Conservation (phyloP, 64 coral and sea anemone genomes). For the Pocillopora damicornis region DNA sequence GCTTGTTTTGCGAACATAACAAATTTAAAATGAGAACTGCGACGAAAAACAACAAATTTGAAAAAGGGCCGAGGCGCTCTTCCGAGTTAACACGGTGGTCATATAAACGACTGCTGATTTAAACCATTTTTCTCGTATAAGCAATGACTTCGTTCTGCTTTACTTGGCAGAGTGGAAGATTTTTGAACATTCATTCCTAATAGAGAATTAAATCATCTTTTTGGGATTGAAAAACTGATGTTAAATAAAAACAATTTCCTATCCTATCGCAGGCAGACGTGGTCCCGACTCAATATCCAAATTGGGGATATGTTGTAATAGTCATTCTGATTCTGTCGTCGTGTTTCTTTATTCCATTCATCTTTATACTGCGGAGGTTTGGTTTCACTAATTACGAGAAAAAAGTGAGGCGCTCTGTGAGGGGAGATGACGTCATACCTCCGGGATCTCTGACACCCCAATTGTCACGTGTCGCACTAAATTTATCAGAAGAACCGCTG, state of each 20-base stretch:
- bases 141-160: no score
- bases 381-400: constrained; percentile 50
- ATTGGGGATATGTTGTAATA: constrained; percentile 57
- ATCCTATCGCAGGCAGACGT: constrained; percentile 53
- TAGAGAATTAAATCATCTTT: no score
- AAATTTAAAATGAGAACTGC: no score
- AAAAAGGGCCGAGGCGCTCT: no score
- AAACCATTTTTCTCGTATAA: no score
- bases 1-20: no score
- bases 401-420: constrained; percentile 1
- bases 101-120: no score
- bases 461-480: constrained; percentile 71
- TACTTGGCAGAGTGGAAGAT: no score
- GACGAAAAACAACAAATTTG: no score
- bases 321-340: constrained; percentile 62
- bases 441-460: constrained; percentile 61
- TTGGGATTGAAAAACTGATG: not conserved
- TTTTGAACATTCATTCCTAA: no score
- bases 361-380: constrained; percentile 44
- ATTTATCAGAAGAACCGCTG: constrained; percentile 68
- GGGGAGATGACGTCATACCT: constrained; percentile 38
- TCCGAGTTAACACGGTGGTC: no score
- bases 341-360: constrained; percentile 18
- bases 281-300: constrained; percentile 20
- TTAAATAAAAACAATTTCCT: not conserved